Evolutionary conservation across 2,888 invertebrate species (phyloP).

Genomic region (Lampropteryx suffumata): DNA sequence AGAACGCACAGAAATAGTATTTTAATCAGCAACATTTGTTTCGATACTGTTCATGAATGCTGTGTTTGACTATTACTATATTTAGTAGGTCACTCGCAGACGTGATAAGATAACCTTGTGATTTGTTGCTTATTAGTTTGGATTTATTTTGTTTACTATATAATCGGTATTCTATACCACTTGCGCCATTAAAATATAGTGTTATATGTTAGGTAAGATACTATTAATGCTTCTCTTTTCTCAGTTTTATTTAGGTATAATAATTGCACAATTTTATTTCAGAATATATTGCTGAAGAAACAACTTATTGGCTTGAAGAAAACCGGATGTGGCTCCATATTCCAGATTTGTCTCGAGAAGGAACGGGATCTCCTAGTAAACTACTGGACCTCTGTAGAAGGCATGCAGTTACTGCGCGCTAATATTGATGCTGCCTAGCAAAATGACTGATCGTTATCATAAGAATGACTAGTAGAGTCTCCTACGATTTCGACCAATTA

Average conservation of each 20-base stretch:
- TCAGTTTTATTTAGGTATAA: no score
- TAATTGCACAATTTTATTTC: conserved; percentile 47
- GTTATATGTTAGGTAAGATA: no score
- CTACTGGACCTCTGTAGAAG: conserved; percentile 89
- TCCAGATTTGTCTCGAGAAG: conserved; percentile 84
- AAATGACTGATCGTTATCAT: conserved; percentile 21
- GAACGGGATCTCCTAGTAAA: conserved; percentile 87
- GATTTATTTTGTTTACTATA: neutral
- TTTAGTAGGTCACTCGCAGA: conserved; percentile 43
- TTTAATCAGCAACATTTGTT: conserved; percentile 50
- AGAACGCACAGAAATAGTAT: conserved; percentile 43
- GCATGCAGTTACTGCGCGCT: conserved; percentile 78
- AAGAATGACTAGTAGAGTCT: conserved; percentile 16
- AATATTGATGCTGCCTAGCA: conserved; percentile 19
- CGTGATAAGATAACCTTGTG: conserved; percentile 66
- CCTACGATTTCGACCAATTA: conserved; percentile 26
- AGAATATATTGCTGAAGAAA: conserved; percentile 85
- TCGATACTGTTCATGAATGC: conserved; percentile 28
- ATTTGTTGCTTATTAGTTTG: conserved; percentile 11
- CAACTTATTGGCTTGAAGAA: conserved; percentile 70
- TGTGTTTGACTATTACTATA: conserved; percentile 34
- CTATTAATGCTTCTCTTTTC: no score
- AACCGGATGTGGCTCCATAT: conserved; percentile 80
- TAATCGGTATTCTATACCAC: neutral
- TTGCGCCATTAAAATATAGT: no score